A percentile compares a stretch with the other conserved stretches of the same genome.
Evolutionary conservation across 2,797 vertebrate species (phyloP).

Genomic region (Perodicticus potto): DNA sequence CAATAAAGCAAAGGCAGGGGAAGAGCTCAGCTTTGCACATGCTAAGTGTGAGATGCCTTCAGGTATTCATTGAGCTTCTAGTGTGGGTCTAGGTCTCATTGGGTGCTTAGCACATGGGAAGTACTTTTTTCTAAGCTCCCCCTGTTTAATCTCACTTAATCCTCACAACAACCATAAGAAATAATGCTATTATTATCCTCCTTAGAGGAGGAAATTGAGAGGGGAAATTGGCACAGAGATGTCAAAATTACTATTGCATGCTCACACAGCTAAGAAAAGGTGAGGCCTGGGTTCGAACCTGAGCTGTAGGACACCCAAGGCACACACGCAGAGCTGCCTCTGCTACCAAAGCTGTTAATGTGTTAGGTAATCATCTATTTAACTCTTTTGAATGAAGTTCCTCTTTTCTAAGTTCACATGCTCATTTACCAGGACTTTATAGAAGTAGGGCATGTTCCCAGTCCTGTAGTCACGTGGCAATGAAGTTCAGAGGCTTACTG

Average conservation of each 20-base stretch:
- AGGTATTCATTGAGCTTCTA: not conserved
- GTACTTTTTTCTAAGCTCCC: not conserved
- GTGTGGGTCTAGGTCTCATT: rapidly evolving
- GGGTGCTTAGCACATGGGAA: not conserved
- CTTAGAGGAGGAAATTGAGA: not conserved
- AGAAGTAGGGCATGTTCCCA: not conserved
- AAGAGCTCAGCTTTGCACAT: not conserved
- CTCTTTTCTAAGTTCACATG: not conserved
- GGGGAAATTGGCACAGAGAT: not conserved
- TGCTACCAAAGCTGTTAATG: not conserved
- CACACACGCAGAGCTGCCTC: not conserved
- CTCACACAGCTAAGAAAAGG: not conserved
- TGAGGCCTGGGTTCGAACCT: not conserved
- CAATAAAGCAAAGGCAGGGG: too few relatives aligned
- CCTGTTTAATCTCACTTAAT: not conserved
- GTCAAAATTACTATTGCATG: not conserved
- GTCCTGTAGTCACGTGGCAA: not conserved
- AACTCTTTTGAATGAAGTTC: not conserved
- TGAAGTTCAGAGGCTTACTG: not conserved
- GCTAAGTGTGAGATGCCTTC: not conserved
- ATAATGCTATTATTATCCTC: not conserved
- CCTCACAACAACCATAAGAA: not conserved
- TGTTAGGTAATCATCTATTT: not conserved
- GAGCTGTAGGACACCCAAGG: not conserved
- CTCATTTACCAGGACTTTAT: not conserved